These are phyloP conservation scores for Tachystola acroxantha DNA, from an alignment of 2,888 invertebrate genomes.

Conservation along the genomic window DNA sequence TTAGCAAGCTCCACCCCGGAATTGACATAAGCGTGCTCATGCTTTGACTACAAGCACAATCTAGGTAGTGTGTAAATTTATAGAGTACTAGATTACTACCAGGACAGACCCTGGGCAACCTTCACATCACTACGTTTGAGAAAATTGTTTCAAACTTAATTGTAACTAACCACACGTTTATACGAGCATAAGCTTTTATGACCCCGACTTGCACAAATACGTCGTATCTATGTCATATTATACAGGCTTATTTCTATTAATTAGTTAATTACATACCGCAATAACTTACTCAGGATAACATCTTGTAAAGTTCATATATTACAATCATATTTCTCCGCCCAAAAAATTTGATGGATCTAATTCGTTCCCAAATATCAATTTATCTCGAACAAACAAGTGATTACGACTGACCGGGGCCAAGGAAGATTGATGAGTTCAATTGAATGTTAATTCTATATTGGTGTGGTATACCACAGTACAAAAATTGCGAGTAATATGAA, in stretches of 20 bases:
- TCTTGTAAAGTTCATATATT: not conserved
- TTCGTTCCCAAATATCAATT: constrained; percentile 39
- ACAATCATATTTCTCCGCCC: not conserved
- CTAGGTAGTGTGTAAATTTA: too few species aligned
- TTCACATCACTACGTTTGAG: constrained; percentile 17
- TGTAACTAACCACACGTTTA: constrained; percentile 30
- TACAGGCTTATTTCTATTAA: not conserved
- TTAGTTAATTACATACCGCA: not conserved
- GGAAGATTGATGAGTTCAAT: constrained; percentile 52
- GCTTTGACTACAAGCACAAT: too few species aligned
- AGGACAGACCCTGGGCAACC: too few species aligned
- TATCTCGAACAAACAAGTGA: constrained; percentile 47
- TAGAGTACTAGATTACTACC: too few species aligned
- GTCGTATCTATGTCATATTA: constrained; percentile 4
- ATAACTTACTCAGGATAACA: not conserved
- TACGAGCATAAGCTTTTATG: constrained; percentile 7
- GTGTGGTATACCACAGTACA: constrained; percentile 11
- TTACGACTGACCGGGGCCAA: constrained; percentile 34
- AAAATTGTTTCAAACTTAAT: constrained; percentile 43
- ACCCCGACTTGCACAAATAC: not conserved
- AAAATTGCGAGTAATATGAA: constrained; percentile 16
- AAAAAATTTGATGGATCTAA: constrained; percentile 6
- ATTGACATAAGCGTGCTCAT: too few species aligned
- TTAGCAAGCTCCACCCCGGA: too few species aligned
- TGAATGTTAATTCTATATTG: constrained; percentile 27